These are phyloP conservation scores for Drosophila eohydei DNA, from an alignment of 2,888 invertebrate species.

Conservation along the genomic window DNA sequence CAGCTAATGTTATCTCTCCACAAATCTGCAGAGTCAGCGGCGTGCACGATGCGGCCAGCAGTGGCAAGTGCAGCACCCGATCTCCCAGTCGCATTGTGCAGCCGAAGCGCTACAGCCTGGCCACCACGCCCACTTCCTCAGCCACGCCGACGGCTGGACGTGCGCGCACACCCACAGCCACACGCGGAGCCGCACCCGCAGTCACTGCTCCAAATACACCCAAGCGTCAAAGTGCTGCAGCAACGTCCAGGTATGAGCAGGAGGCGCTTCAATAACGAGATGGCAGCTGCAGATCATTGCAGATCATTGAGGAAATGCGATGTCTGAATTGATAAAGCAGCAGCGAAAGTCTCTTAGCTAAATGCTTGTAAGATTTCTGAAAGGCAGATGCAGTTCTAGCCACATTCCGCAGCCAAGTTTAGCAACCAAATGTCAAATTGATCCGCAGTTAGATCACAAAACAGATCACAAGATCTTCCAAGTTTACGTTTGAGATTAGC, in stretches of 20 bases:
- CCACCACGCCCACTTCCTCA: constrained; percentile 54
- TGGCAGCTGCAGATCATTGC: too few relatives aligned
- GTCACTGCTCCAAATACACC: constrained; percentile 83
- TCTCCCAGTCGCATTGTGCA: constrained; percentile 85
- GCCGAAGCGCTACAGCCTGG: constrained; percentile 84
- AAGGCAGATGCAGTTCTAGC: too few relatives aligned
- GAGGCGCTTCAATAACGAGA: not conserved
- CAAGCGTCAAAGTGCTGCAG: constrained; percentile 80
- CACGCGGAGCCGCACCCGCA: constrained; percentile 58
- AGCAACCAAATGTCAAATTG: too few relatives aligned
- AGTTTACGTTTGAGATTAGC: too few relatives aligned
- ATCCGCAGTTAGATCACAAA: too few relatives aligned
- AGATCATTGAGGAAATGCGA: too few relatives aligned
- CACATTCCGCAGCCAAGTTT: too few relatives aligned
- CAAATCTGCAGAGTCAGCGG: constrained; percentile 80
- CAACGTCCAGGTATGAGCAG: constrained; percentile 82
- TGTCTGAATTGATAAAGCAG: not conserved
- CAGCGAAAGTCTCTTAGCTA: too few relatives aligned
- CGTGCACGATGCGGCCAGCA: constrained; percentile 72
- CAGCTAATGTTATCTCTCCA: constrained; percentile 77
- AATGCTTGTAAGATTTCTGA: too few relatives aligned
- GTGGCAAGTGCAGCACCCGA: constrained; percentile 70
- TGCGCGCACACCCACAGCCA: constrained; percentile 81
- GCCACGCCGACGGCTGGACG: constrained; percentile 65
- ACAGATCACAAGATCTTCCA: too few relatives aligned